A percentile compares a stretch with the other conserved stretches of the same genome.
These are phyloP conservation scores for Ormyrus labotus DNA, from an alignment of 2,888 invertebrate species.

Conservation along the genomic window DNA sequence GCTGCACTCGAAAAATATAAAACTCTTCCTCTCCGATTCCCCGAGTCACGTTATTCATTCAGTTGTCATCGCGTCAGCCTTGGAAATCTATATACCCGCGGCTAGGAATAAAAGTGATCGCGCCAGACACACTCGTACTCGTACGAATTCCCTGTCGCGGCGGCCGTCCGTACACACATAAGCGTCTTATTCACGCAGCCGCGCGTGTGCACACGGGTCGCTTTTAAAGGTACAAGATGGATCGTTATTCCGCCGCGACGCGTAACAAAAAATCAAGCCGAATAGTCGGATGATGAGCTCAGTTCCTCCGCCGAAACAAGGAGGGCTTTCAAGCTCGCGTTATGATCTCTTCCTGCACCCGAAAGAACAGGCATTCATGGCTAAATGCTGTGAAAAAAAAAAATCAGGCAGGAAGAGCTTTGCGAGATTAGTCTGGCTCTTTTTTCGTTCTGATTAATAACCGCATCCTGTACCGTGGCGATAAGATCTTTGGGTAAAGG, in stretches of 20 bases:
- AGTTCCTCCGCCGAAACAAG: slow-evolving; percentile 64
- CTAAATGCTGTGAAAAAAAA: slow-evolving; percentile 34
- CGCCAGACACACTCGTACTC: too few relatives aligned
- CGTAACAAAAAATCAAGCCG: slow-evolving; percentile 10
- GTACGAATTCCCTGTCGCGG: not conserved
- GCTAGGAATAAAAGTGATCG: slow-evolving; percentile 30
- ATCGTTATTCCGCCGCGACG: slow-evolving; percentile 65
- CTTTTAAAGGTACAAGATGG: slow-evolving; percentile 65
- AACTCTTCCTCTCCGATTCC: not conserved
- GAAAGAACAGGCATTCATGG: not conserved
- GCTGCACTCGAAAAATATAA: not conserved
- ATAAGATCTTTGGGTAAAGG: too few relatives aligned
- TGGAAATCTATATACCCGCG: slow-evolving; percentile 11
- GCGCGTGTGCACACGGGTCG: slow-evolving; percentile 1
- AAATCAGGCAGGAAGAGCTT: slow-evolving; percentile 20
- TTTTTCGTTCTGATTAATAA: too few relatives aligned
- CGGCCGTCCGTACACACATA: not conserved
- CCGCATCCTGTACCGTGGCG: too few relatives aligned
- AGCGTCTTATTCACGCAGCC: slow-evolving; percentile 30
- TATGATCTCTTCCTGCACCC: slow-evolving; percentile 49
- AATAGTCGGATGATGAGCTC: slow-evolving; percentile 61
- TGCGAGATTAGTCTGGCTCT: too few relatives aligned
- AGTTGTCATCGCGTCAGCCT: slow-evolving; percentile 1
- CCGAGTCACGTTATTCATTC: slow-evolving; percentile 33
- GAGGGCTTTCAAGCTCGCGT: slow-evolving; percentile 65